Conservation (phyloP, 1,140 invertebrate species). For the Eumeta japonica region DNA sequence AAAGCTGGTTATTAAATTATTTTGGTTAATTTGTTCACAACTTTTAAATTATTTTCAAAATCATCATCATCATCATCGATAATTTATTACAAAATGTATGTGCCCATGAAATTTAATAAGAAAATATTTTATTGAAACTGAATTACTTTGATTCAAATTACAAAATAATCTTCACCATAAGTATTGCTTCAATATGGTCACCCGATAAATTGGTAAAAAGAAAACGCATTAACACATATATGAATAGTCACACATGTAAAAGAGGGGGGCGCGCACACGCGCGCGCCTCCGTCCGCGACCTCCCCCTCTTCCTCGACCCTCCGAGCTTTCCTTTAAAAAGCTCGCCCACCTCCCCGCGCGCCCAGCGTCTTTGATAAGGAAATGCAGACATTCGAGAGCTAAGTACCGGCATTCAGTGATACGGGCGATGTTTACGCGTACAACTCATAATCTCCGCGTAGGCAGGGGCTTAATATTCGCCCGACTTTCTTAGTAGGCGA, state of each 20-base stretch:
- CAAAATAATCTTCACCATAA: too few species aligned
- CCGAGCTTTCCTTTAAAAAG: conserved; percentile 36
- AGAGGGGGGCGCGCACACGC: conserved; percentile 25
- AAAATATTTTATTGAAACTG: too few species aligned
- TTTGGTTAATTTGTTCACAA: neutral
- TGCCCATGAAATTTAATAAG: too few species aligned
- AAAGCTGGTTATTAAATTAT: neutral
- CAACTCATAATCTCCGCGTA: conserved; percentile 30
- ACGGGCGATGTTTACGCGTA: conserved; percentile 30
- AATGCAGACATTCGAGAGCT: conserved; percentile 55
- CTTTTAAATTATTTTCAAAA: too few species aligned
- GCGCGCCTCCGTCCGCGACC: too few species aligned
- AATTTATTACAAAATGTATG: too few species aligned
- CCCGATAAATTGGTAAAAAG: conserved; percentile 53
- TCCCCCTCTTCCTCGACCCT: conserved; percentile 20
- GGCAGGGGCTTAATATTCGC: too few species aligned
- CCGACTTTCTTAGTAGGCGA: too few species aligned
- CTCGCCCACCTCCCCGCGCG: conserved; percentile 17
- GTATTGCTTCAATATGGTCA: conserved; percentile 20
- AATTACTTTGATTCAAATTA: too few species aligned
- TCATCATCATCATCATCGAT: too few species aligned
- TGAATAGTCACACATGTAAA: conserved; percentile 38
- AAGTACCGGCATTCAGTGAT: conserved; percentile 40
- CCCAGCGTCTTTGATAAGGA: conserved; percentile 49
- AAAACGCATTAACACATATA: conserved; percentile 55